Evolutionary conservation across 2,797 vertebrate genomes (phyloP).

Genomic region (Knipowitschia caucasica): DNA sequence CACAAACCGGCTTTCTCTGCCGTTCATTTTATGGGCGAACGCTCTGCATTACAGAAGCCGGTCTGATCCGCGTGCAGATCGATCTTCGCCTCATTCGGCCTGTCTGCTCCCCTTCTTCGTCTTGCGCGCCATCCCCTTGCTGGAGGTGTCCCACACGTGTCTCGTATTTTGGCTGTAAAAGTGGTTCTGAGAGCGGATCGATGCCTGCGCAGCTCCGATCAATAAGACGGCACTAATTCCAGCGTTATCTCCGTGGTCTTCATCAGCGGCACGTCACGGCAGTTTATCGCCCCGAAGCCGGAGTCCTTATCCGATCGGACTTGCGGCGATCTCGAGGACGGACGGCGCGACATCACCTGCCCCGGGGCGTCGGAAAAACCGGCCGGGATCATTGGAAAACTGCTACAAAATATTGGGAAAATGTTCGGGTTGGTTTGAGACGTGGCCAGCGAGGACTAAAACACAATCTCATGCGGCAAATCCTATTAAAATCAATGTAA

Average conservation of each 20-base stretch:
- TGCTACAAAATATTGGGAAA: background rate
- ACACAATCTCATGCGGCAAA: background rate
- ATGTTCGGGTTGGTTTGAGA: background rate
- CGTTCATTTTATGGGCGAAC: background rate
- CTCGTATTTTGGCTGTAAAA: conserved; percentile 47
- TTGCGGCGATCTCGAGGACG: background rate
- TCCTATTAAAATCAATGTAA: background rate
- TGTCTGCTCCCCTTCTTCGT: background rate
- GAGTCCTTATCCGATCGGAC: background rate
- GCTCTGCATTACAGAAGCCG: background rate
- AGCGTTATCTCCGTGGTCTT: conserved; percentile 62
- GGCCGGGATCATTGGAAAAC: background rate
- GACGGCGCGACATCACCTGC: background rate
- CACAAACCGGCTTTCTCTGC: background rate
- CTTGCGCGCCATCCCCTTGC: background rate
- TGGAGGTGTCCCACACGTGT: background rate
- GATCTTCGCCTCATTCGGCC: background rate
- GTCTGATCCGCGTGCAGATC: background rate
- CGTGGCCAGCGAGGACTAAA: background rate
- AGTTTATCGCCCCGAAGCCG: conserved; percentile 21
- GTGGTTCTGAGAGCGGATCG: conserved; percentile 66
- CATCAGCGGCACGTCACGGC: conserved; percentile 42
- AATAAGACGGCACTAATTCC: conserved; percentile 65
- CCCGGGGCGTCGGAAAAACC: background rate
- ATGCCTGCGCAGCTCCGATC: conserved; percentile 57